A percentile compares a stretch with the other conserved stretches of the same genome.
phyloP scores from a whole-genome alignment of 2,888 invertebrate species.

The Perizoma flavofasciatum region DNA sequence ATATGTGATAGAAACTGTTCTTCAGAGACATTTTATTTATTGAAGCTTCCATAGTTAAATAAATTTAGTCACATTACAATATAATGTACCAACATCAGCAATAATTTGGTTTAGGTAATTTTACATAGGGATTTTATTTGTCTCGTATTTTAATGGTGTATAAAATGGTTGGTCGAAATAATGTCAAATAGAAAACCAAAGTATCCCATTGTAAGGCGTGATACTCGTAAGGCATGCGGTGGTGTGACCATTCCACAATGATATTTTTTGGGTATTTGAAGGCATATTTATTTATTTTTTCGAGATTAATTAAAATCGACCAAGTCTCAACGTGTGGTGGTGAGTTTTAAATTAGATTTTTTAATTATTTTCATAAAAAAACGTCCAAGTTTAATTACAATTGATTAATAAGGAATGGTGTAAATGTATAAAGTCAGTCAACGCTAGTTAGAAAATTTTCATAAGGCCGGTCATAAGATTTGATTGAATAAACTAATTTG shows the following conservation, averaged over 20 bases:
- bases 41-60: constrained; percentile 78
- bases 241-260: constrained; percentile 50
- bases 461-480: constrained; percentile 43
- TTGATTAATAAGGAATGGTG: constrained; percentile 49
- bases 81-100: constrained; percentile 65
- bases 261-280: constrained; percentile 44
- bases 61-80: constrained; percentile 69
- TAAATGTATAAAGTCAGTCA: constrained; percentile 50
- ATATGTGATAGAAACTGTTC: constrained; percentile 83
- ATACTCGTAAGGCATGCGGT: constrained; percentile 47
- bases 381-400: constrained; percentile 59
- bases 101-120: constrained; percentile 72
- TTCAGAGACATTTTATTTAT: constrained; percentile 83
- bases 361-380: constrained; percentile 50
- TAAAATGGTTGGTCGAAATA: constrained; percentile 54
- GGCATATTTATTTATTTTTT: constrained; percentile 49
- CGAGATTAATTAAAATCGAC: constrained; percentile 59
- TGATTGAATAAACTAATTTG: constrained; percentile 32
- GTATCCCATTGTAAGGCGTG: constrained; percentile 56
- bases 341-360: constrained; percentile 52
- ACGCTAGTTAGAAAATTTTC: constrained; percentile 69
- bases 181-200: constrained; percentile 67
- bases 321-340: constrained; percentile 52
- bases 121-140: constrained; percentile 62
- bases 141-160: constrained; percentile 58